These are phyloP conservation scores for Physella acuta DNA, from an alignment of 1,140 invertebrate species.

Conservation along the genomic window DNA sequence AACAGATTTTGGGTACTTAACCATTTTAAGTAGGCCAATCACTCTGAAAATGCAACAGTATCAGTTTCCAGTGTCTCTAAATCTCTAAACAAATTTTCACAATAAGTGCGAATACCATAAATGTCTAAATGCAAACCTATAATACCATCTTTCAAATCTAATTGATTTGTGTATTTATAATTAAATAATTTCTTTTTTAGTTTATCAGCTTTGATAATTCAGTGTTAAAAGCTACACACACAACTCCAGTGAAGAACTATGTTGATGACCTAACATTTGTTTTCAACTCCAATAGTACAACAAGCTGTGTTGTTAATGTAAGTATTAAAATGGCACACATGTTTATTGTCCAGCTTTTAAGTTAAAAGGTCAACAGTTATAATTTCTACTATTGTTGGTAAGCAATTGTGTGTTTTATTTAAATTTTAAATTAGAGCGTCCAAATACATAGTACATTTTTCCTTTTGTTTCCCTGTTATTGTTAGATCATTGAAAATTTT, in stretches of 20 bases:
- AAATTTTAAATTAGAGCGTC: too few species aligned
- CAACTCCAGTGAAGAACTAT: conserved; percentile 57
- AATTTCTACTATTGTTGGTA: too few species aligned
- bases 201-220: conserved; percentile 13
- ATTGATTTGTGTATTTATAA: neutral
- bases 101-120: neutral
- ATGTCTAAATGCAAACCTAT: neutral
- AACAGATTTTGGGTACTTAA: too few species aligned
- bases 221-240: conserved; percentile 53
- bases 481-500: too few species aligned
- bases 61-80: too few species aligned
- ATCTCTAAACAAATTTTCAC: too few species aligned
- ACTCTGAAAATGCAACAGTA: too few species aligned
- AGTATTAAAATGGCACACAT: conserved; percentile 17
- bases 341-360: neutral
- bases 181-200: conserved; percentile 20
- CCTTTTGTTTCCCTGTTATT: too few species aligned
- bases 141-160: neutral
- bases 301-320: conserved; percentile 56
- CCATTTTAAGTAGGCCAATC: too few species aligned
- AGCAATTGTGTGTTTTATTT: too few species aligned
- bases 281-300: conserved; percentile 37
- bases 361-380: neutral
- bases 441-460: too few species aligned
- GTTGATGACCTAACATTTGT: conserved; percentile 59